These are phyloP conservation scores for Apamea sordens DNA, from an alignment of 2,888 invertebrate genomes.

Conservation along the genomic window DNA sequence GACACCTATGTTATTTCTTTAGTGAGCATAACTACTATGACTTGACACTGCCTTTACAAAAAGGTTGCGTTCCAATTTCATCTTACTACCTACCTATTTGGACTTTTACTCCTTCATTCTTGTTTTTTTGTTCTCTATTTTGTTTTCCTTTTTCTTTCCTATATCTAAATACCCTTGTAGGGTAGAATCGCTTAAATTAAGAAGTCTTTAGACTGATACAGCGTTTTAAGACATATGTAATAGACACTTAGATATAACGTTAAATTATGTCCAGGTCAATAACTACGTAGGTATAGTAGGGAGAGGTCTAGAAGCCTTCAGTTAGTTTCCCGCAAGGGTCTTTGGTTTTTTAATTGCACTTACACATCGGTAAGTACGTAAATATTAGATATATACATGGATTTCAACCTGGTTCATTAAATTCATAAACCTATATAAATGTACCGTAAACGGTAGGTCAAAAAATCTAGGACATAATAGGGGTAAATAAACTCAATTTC, in stretches of 20 bases:
- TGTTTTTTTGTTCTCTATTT: not conserved
- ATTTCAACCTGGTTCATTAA: not conserved
- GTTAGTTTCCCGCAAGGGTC: not conserved
- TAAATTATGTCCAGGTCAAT: not conserved
- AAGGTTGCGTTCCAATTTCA: not conserved
- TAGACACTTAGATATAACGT: not conserved
- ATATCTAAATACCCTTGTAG: constrained; percentile 4
- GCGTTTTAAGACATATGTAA: not conserved
- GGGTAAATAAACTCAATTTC: constrained; percentile 24
- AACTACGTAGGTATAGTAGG: not conserved
- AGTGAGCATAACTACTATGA: not conserved
- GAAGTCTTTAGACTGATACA: constrained; percentile 13
- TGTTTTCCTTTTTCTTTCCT: not conserved
- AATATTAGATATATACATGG: not conserved
- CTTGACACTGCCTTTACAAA: not conserved
- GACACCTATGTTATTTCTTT: not conserved
- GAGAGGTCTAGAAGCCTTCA: not conserved
- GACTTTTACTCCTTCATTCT: not conserved
- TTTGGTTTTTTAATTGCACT: not conserved
- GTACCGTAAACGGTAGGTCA: constrained; percentile 22
- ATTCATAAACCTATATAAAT: not conserved
- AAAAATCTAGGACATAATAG: not conserved
- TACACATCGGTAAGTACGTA: too few relatives aligned
- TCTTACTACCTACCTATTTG: not conserved
- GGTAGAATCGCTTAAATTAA: constrained; percentile 3